phyloP scores from a whole-genome alignment of 2,113 vertebrate genomes.

The Neodon shergylaensis region DNA sequence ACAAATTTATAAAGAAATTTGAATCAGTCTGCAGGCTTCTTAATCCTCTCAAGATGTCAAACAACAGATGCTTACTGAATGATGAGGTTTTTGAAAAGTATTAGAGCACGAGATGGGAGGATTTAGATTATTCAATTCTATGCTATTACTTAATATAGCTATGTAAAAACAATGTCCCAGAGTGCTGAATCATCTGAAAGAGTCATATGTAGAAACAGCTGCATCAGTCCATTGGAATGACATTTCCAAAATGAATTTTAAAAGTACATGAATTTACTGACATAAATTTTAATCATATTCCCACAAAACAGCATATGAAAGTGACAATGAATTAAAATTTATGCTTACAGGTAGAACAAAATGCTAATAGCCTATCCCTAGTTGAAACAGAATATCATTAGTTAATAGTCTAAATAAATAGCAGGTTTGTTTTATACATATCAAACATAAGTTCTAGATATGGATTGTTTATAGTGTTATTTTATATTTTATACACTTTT shows the following conservation, averaged over 20 bases:
- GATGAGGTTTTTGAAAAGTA: conserved; percentile 11
- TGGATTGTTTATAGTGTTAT: neutral
- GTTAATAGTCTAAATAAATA: neutral
- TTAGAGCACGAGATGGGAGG: neutral
- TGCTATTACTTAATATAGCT: conserved; percentile 32
- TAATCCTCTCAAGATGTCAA: conserved; percentile 41
- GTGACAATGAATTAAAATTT: neutral
- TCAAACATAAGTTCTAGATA: neutral
- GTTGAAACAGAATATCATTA: neutral
- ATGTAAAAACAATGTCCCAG: neutral
- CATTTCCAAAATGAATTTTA: neutral
- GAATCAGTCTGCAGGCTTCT: neutral
- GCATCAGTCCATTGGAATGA: neutral
- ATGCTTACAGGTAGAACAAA: neutral
- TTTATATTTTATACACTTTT: neutral
- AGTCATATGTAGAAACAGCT: neutral
- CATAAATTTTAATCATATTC: neutral
- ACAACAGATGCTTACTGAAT: conserved; percentile 26
- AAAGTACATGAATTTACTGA: neutral
- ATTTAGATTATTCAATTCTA: conserved; percentile 14
- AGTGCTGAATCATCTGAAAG: conserved; percentile 30
- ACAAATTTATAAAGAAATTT: neutral
- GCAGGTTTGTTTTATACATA: neutral
- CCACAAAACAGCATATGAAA: neutral
- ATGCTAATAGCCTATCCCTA: neutral